A percentile compares a stretch with the other conserved stretches of the same genome.
phyloP scores from a whole-genome alignment of 1,140 invertebrate species.

The Aphis craccivora region DNA sequence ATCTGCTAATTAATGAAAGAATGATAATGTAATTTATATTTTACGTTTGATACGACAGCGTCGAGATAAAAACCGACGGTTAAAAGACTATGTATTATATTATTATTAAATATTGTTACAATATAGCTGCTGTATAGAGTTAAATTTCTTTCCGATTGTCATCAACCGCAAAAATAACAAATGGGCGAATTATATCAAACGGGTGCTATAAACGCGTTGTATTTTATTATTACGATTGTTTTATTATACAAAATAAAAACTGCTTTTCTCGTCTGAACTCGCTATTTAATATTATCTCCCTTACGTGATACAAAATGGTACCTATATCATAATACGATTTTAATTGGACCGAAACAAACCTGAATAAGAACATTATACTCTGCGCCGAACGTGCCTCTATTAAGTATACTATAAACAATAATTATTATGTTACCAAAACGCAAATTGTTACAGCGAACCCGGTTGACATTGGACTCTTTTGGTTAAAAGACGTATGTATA shows the following conservation, averaged over 20 bases:
- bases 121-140: background rate
- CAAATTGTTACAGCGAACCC: conserved; percentile 13
- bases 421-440: background rate
- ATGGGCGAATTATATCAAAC: background rate
- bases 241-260: background rate
- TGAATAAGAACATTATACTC: background rate
- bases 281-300: background rate
- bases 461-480: conserved; percentile 49
- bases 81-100: background rate
- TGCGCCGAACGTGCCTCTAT: background rate
- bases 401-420: background rate
- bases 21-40: conserved; percentile 21
- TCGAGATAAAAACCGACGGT: background rate
- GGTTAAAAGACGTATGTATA: background rate
- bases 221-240: background rate
- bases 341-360: background rate
- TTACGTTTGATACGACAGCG: background rate
- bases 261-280: background rate
- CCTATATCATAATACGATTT: background rate
- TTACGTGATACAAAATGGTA: background rate
- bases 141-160: background rate
- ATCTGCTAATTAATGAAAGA: background rate
- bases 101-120: background rate
- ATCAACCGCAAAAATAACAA: background rate
- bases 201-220: background rate